These are phyloP conservation scores for Psittacula cyanocephala DNA, from an alignment of 2,113 vertebrate species.

Conservation along the genomic window DNA sequence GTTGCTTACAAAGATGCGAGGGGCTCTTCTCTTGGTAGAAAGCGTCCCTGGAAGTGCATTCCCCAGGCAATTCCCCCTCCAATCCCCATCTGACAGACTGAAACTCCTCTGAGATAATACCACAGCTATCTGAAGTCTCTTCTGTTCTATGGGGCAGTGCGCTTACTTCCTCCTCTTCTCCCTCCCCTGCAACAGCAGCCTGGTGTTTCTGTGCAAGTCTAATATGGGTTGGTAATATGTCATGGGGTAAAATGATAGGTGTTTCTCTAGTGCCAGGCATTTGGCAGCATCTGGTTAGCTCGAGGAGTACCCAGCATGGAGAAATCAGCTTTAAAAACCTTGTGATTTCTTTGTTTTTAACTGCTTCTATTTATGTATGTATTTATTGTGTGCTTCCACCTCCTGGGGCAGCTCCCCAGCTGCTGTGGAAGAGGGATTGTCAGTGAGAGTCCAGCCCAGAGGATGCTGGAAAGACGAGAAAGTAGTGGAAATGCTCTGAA, in stretches of 20 bases:
- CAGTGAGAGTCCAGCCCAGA: neutral
- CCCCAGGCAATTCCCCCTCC: neutral
- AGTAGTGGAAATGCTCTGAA: neutral
- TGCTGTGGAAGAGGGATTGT: neutral
- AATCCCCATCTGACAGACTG: neutral
- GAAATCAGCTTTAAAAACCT: conserved; percentile 34
- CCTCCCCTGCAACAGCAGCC: neutral
- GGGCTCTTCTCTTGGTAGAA: neutral
- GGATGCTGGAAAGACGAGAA: neutral
- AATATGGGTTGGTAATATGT: neutral
- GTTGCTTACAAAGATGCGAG: neutral
- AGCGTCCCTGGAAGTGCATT: neutral
- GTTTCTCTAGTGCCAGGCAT: neutral
- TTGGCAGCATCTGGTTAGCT: conserved; percentile 16
- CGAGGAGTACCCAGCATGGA: neutral
- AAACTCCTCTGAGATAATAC: neutral
- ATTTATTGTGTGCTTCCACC: neutral
- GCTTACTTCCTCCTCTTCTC: neutral
- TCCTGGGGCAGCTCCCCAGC: neutral
- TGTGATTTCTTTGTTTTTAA: neutral
- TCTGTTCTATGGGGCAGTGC: neutral
- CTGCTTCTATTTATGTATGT: neutral
- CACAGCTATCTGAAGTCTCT: neutral
- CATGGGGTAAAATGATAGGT: neutral
- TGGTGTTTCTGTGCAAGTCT: neutral